These are phyloP conservation scores for Eurystomus glaucurus DNA, from an alignment of 2,797 vertebrate genomes.

Conservation along the genomic window DNA sequence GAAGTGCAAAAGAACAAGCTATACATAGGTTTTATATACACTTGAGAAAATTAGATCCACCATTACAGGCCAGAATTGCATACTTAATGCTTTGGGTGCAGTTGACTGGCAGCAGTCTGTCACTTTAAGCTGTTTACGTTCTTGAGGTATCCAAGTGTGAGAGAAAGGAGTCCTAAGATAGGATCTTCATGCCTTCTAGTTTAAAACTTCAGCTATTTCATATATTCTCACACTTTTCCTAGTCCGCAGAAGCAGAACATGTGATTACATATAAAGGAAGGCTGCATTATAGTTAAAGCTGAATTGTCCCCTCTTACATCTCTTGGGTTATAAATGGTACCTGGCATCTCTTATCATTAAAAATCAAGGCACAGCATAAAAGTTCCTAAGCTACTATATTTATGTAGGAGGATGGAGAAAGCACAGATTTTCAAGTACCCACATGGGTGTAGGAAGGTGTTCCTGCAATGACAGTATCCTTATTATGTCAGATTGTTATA, in stretches of 20 bases:
- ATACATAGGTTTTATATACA: background rate
- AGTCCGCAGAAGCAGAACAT: background rate
- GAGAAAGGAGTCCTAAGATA: background rate
- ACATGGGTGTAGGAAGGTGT: constrained; percentile 71
- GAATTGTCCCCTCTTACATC: constrained; percentile 27
- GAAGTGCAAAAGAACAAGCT: background rate
- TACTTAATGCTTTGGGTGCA: background rate
- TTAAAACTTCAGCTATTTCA: background rate
- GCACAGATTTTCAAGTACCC: constrained; percentile 71
- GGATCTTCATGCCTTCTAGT: background rate
- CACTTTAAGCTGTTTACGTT: background rate
- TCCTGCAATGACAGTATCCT: constrained; percentile 67
- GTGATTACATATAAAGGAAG: background rate
- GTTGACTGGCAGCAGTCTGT: background rate
- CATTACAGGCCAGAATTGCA: background rate
- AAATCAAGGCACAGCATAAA: constrained; percentile 70
- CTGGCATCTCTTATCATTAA: constrained; percentile 62
- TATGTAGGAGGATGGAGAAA: constrained; percentile 66
- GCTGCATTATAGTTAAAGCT: background rate
- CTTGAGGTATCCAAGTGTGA: background rate
- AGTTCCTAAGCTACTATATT: constrained; percentile 59
- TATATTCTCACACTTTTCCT: background rate
- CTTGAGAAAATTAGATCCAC: background rate
- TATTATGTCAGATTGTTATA: constrained; percentile 71
- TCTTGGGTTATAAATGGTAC: constrained; percentile 50